Percentiles rank a stretch among this genome's conserved stretches.
phyloP scores from a whole-genome alignment of 2,113 vertebrate species.

The Vidua macroura region DNA sequence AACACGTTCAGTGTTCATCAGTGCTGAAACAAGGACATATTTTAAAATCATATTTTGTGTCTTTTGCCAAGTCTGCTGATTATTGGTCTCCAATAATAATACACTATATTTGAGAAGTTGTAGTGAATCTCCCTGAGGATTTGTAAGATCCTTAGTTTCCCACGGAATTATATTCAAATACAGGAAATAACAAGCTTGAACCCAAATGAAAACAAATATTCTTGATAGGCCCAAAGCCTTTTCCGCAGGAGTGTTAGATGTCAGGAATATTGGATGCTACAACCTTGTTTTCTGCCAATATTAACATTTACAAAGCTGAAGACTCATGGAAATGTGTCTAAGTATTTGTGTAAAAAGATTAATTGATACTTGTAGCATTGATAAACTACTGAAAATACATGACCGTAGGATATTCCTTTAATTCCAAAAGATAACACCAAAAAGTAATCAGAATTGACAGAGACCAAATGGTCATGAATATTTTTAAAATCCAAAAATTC shows the following conservation, averaged over 20 bases:
- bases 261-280: not conserved
- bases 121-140: not conserved
- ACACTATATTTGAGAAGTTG: not conserved
- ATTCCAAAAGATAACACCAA: not conserved
- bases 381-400: not conserved
- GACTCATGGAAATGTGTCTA: not conserved
- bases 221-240: not conserved
- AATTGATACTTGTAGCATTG: not conserved
- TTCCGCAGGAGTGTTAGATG: not conserved
- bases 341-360: not conserved
- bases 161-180: not conserved
- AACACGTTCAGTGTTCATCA: not conserved
- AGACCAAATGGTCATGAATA: not conserved
- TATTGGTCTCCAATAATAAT: not conserved
- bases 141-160: not conserved
- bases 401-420: not conserved
- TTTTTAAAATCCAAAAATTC: not conserved
- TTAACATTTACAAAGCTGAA: not conserved
- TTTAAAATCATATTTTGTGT: not conserved
- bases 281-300: not conserved
- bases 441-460: not conserved
- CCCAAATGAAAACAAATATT: not conserved
- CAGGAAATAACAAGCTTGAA: not conserved
- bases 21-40: not conserved
- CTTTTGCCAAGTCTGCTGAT: not conserved